These are phyloP conservation scores for Ophion obscuratus DNA, from an alignment of 2,888 invertebrate genomes.

Conservation along the genomic window DNA sequence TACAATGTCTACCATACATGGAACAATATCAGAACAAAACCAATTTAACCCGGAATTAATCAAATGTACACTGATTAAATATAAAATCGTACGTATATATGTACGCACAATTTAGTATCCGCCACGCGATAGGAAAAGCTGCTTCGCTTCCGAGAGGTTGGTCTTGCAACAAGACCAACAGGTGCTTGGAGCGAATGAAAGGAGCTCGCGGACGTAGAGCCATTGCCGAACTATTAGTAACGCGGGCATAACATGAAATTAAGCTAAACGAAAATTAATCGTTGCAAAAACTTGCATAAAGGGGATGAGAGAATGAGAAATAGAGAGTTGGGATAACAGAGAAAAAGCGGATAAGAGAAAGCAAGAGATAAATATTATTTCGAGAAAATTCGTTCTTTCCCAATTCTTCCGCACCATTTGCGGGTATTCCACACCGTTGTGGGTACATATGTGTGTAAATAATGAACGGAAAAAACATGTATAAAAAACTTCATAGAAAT, in stretches of 20 bases:
- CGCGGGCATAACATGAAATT: slow-evolving; percentile 71
- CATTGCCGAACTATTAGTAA: slow-evolving; percentile 39
- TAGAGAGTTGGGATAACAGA: slow-evolving; percentile 16
- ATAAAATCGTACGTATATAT: neutral
- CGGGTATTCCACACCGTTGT: too few species aligned
- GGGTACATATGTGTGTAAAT: too few species aligned
- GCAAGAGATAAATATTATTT: too few species aligned
- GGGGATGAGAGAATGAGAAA: slow-evolving; percentile 45
- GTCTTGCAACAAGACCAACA: slow-evolving; percentile 34
- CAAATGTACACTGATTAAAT: slow-evolving; percentile 1
- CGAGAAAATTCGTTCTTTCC: too few species aligned
- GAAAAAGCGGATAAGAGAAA: neutral
- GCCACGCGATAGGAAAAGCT: slow-evolving; percentile 41
- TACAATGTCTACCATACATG: neutral
- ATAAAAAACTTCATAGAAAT: too few species aligned
- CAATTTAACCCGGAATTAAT: slow-evolving; percentile 64
- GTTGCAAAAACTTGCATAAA: slow-evolving; percentile 68
- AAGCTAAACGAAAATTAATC: slow-evolving; percentile 74
- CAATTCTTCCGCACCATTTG: too few species aligned
- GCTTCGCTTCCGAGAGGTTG: slow-evolving; percentile 25
- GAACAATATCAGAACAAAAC: slow-evolving; percentile 44
- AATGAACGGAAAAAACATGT: too few species aligned
- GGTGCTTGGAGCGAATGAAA: slow-evolving; percentile 29
- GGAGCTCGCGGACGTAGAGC: slow-evolving; percentile 43
- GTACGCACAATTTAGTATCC: slow-evolving; percentile 10